These are phyloP conservation scores for Lepisosteus oculatus DNA, from an alignment of 2,113 vertebrate genomes.

Conservation along the genomic window DNA sequence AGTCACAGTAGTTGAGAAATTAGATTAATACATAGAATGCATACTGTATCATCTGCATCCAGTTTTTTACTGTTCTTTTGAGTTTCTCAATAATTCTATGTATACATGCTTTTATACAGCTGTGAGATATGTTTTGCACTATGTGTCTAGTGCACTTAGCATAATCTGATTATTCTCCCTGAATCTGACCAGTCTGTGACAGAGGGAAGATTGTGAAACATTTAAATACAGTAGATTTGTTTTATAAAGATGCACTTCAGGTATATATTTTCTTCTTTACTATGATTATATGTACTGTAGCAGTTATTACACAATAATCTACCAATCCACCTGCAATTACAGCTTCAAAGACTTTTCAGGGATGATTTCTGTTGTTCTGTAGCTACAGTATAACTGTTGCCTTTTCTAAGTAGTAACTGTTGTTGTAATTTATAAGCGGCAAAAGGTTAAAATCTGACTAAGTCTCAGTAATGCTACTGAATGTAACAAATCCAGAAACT, in stretches of 20 bases:
- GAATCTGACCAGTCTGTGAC: conserved; percentile 10
- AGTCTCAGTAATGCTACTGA: conserved; percentile 8
- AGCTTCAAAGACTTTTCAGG: not conserved
- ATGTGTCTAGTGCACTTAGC: conserved; percentile 2
- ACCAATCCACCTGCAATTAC: not conserved
- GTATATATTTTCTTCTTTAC: not conserved
- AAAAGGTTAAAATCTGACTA: conserved; percentile 11
- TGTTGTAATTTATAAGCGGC: conserved; percentile 2
- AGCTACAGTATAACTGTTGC: not conserved
- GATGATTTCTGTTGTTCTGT: conserved; percentile 1
- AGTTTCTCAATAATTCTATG: conserved; percentile 3
- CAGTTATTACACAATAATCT: not conserved
- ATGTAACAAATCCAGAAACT: conserved; percentile 1
- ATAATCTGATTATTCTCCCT: conserved; percentile 12
- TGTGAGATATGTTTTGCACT: conserved; percentile 1
- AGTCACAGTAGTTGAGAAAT: not conserved
- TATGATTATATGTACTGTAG: not conserved
- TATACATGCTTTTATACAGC: conserved; percentile 7
- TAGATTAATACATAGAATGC: conserved; percentile 9
- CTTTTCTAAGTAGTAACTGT: not conserved
- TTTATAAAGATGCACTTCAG: not conserved
- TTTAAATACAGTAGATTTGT: not conserved
- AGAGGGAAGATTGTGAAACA: not conserved
- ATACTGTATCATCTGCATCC: not conserved
- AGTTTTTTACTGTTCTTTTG: not conserved